Base-by-base conservation (phyloP, 2,888 invertebrate genomes). In the Caradrina kadenii region DNA sequence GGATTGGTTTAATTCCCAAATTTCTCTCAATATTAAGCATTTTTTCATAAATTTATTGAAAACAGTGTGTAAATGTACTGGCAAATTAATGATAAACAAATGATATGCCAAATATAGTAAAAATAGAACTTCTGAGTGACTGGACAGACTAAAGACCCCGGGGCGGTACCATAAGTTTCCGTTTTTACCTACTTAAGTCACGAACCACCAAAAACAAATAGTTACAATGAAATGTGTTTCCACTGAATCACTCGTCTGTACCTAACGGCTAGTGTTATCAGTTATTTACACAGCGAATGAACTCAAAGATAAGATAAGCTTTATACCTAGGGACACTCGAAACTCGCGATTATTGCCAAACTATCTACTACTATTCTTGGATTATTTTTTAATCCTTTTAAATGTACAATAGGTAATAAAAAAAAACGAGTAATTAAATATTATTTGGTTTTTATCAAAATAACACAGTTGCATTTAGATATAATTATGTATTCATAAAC, bases 221-320 rank as follows among this genome's bases (percentile, higher is more conserved):
- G 11, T 50, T 21, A 61, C n/a, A 64, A 62, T 64, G 5, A 58
- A 52, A 68, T 65, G 48, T 42, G 45, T 31, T 68, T 56, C 55
- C 61, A 77, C 52, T 88, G 87, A 48, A 72, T 77, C 69, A 55
- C 65, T 62, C 73, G 76, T 58, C 72, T 73, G 87, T 89, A 85
- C 86, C 59, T 73, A 80, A 79, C 77, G 77, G 76, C 65, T 65
- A 67, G 65, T 76, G 83, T 90, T 94, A 94, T 94, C 94, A 91
- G 91, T 90, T 94, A 93, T 94, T 92, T 93, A 93, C 92, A 88
- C 91, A 89, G 87, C 86, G 90, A 87, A 88, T 93, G 92, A 93
- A 92, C 93, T 86, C 86, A 75, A 80, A 63, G 93, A 94, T 94
- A 88, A 93, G 93, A 93, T 91, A 90, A 77, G 68, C 69, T 58